phyloP scores from a whole-genome alignment of 1,140 invertebrate genomes.

The Drosophila tani region DNA sequence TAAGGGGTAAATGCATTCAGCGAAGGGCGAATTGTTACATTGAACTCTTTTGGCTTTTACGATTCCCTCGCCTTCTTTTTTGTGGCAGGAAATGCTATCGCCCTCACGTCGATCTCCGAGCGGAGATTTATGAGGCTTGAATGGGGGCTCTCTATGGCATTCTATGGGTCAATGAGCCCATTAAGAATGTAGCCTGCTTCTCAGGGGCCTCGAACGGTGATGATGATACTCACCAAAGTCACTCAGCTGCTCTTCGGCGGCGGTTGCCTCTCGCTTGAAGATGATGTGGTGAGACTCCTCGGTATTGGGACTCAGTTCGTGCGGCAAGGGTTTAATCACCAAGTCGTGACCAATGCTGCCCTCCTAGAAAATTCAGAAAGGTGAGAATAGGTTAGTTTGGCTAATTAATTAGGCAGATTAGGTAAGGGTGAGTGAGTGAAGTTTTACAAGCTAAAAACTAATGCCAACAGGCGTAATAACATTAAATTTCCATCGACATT shows the following conservation, averaged over 20 bases:
- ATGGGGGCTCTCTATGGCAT: constrained; percentile 52
- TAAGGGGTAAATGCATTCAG: constrained; percentile 67
- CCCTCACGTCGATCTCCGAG: constrained; percentile 64
- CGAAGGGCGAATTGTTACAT: constrained; percentile 66
- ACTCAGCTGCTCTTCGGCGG: constrained; percentile 86
- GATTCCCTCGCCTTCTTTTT: constrained; percentile 10
- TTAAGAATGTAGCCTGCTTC: constrained; percentile 56
- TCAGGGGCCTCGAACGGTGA: constrained; percentile 3
- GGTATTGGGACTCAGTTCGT: constrained; percentile 84
- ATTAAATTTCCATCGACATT: constrained; percentile 47
- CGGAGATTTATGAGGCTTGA: constrained; percentile 57
- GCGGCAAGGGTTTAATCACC: constrained; percentile 93
- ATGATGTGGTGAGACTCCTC: constrained; percentile 87
- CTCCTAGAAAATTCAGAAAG: constrained; percentile 88
- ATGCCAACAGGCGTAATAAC: constrained; percentile 18
- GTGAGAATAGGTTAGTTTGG: not conserved
- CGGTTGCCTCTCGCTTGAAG: constrained; percentile 87
- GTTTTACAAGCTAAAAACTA: not conserved
- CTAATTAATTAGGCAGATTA: constrained; percentile 11
- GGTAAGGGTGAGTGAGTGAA: not conserved
- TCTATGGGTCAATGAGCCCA: constrained; percentile 76
- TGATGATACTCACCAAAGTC: constrained; percentile 89
- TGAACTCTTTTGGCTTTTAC: constrained; percentile 55
- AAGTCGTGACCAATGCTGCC: constrained; percentile 95
- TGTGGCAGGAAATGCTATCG: constrained; percentile 74